Percentiles rank a stretch among this genome's conserved stretches.
Evolutionary conservation across 1,140 invertebrate genomes (phyloP).

Genomic region (Prorops nasuta): DNA sequence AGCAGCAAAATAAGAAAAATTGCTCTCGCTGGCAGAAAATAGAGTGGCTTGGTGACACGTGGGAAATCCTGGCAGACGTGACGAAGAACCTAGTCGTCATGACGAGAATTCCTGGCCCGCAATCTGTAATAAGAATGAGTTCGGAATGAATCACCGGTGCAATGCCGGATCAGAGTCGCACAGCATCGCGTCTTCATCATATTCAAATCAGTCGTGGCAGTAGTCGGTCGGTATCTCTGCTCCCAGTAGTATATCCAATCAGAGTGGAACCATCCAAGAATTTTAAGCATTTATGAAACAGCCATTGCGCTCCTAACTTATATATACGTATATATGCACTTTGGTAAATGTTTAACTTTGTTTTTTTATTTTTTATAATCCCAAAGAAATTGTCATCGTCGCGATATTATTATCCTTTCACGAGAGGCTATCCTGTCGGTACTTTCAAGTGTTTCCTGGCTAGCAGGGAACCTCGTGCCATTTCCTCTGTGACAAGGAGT

Average conservation of each 20-base stretch:
- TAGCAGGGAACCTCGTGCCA: neutral
- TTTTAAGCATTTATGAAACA: too few species aligned
- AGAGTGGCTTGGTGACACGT: conserved; percentile 30
- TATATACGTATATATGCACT: too few species aligned
- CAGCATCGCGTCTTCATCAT: conserved; percentile 4
- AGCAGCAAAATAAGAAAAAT: conserved; percentile 13
- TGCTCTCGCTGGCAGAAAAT: conserved; percentile 28
- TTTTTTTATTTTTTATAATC: too few species aligned
- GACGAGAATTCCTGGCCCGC: neutral
- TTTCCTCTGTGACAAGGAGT: neutral
- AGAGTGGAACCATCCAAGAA: too few species aligned
- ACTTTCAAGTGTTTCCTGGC: neutral
- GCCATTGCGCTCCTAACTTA: too few species aligned
- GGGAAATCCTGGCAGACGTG: conserved; percentile 24
- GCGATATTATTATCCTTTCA: too few species aligned
- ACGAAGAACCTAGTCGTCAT: too few species aligned
- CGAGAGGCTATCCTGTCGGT: neutral
- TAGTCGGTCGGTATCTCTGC: neutral
- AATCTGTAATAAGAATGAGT: neutral
- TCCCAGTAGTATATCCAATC: too few species aligned
- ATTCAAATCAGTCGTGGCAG: conserved; percentile 17
- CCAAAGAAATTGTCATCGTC: too few species aligned
- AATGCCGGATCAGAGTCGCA: conserved; percentile 4
- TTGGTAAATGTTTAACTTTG: too few species aligned
- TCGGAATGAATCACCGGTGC: conserved; percentile 11